phyloP scores from a whole-genome alignment of 2,113 vertebrate species.

The Calidris pygmaea region DNA sequence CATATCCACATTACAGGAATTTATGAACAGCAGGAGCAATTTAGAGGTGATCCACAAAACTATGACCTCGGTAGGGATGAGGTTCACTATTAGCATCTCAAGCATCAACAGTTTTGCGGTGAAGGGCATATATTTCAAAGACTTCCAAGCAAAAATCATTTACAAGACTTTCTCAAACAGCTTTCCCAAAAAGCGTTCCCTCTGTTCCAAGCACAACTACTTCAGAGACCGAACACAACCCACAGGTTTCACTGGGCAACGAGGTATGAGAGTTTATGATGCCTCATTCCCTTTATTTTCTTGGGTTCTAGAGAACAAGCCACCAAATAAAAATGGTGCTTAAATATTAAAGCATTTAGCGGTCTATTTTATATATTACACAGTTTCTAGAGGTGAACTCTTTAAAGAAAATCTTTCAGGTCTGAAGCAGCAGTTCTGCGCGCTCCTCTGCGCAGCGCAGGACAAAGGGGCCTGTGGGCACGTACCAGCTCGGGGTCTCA shows the following conservation, averaged over 20 bases:
- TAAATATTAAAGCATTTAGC: neutral
- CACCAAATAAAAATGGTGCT: neutral
- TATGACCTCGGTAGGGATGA: neutral
- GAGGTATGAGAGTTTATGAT: neutral
- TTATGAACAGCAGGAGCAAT: neutral
- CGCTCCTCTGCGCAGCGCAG: neutral
- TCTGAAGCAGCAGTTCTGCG: neutral
- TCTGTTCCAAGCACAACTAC: neutral
- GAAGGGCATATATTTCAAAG: neutral
- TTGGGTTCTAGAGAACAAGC: neutral
- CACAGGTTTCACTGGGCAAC: rapidly evolving
- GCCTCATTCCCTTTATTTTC: neutral
- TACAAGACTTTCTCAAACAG: too few species aligned
- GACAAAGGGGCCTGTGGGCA: slow-evolving; percentile 11
- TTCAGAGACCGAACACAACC: neutral
- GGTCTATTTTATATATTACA: too few species aligned
- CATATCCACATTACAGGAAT: neutral
- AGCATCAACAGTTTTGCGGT: neutral
- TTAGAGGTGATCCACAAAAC: neutral
- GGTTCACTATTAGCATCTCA: neutral
- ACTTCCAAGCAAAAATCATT: neutral
- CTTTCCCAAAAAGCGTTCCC: neutral
- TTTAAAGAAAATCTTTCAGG: neutral
- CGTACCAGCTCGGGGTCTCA: slow-evolving; percentile 6
- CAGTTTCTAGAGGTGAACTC: neutral